Conservation (phyloP, 2,113 vertebrate genomes). For the Typhlomys cinereus region DNA sequence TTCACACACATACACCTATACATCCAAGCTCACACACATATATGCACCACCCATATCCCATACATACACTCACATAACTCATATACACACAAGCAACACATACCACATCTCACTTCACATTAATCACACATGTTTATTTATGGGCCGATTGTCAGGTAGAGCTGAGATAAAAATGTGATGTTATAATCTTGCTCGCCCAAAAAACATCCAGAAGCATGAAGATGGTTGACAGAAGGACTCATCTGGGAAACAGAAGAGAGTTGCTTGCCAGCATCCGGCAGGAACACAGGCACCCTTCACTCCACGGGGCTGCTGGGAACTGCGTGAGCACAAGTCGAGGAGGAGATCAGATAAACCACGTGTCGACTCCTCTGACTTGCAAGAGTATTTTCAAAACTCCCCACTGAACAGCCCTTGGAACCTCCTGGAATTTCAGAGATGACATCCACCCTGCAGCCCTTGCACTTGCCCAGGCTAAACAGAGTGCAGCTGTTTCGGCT, state of each 20-base stretch:
- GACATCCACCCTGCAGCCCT: conserved; percentile 43
- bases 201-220: conserved; percentile 61
- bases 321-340: conserved; percentile 50
- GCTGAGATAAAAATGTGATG: conserved; percentile 40
- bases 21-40: no score
- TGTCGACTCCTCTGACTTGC: conserved; percentile 74
- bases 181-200: conserved; percentile 27
- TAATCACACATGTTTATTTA: not conserved
- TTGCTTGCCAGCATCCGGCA: conserved; percentile 49
- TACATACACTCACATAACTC: no score
- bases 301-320: conserved; percentile 59
- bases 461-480: conserved; percentile 11
- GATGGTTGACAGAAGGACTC: conserved; percentile 22
- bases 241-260: conserved; percentile 48
- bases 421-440: conserved; percentile 73
- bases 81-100: no score
- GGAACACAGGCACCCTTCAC: conserved; percentile 38
- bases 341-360: conserved; percentile 75
- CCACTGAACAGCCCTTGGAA: conserved; percentile 59
- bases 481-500: not conserved
- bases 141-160: conserved; percentile 16
- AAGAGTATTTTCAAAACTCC: conserved; percentile 74
- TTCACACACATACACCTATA: no score
- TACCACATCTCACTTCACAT: conserved; percentile 15
- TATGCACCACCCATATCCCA: no score